A percentile compares a stretch with the other conserved stretches of the same genome.
These are phyloP conservation scores for Aelia acuminata DNA, from an alignment of 2,888 invertebrate genomes.

Conservation along the genomic window DNA sequence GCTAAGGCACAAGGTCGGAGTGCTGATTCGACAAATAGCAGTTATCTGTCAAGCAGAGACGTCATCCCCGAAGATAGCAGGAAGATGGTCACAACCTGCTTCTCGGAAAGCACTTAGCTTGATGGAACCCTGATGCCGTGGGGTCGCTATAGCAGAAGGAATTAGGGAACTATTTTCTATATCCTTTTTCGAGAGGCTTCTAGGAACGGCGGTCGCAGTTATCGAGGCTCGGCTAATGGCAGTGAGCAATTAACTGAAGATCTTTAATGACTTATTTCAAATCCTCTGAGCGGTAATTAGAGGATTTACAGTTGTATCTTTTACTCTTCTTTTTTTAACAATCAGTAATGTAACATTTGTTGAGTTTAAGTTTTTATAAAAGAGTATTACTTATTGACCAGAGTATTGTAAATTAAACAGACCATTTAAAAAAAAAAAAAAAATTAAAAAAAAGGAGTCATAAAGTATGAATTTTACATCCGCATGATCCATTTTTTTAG, in stretches of 20 bases:
- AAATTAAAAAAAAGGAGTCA: too few relatives aligned
- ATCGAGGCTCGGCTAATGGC: background rate
- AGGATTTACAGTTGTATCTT: background rate
- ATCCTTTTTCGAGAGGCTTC: background rate
- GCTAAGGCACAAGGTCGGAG: background rate
- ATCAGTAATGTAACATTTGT: background rate
- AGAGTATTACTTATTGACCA: background rate
- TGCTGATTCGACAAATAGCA: background rate
- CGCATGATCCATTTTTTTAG: too few relatives aligned
- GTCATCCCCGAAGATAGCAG: background rate
- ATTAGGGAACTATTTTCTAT: slow-evolving; percentile 14
- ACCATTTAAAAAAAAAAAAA: too few relatives aligned
- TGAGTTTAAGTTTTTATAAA: background rate
- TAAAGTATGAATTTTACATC: too few relatives aligned
- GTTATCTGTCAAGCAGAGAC: background rate
- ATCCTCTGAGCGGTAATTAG: background rate
- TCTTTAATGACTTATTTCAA: background rate
- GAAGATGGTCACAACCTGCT: background rate
- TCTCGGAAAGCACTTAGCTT: slow-evolving; percentile 13
- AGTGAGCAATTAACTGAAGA: background rate
- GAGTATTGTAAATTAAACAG: too few relatives aligned
- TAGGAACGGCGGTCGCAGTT: background rate
- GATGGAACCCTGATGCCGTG: background rate
- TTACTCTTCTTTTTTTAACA: too few relatives aligned
- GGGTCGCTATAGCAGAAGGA: background rate